Evolutionary conservation across 2,888 invertebrate genomes (phyloP).

Genomic region (Tinea trinotella): DNA sequence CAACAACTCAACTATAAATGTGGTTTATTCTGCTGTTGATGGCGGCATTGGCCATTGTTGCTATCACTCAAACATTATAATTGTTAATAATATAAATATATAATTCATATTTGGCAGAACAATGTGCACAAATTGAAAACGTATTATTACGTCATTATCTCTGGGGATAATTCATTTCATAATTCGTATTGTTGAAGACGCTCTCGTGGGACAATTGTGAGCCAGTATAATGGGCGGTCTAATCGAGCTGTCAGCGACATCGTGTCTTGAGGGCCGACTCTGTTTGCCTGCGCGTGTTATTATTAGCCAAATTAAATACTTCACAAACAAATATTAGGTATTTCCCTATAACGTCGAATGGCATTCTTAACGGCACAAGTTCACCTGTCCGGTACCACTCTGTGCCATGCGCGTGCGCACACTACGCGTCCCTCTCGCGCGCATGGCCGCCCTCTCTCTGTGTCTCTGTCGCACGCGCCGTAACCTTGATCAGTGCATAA

Average conservation of each 20-base stretch:
- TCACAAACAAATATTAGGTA: neutral
- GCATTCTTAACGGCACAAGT: slow-evolving; percentile 6
- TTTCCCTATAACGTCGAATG: slow-evolving; percentile 1
- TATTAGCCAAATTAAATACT: no score
- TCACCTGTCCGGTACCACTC: slow-evolving; percentile 6
- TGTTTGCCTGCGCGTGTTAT: no score
- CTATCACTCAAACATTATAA: no score
- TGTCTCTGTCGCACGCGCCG: neutral
- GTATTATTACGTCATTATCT: neutral
- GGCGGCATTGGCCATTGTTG: no score
- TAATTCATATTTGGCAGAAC: no score
- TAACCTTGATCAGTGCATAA: slow-evolving; percentile 12
- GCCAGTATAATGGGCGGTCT: neutral
- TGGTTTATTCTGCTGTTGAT: no score
- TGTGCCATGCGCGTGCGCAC: slow-evolving; percentile 1
- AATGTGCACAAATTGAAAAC: no score
- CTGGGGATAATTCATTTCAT: neutral
- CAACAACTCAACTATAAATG: no score
- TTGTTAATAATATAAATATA: no score
- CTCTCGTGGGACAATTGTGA: neutral
- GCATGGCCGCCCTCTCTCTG: neutral
- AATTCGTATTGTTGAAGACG: no score
- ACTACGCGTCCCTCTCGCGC: neutral
- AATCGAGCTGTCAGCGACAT: neutral
- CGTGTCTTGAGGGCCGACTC: neutral